phyloP scores from a whole-genome alignment of 2,797 vertebrate species.

The Lepilemur septentrionalis region DNA sequence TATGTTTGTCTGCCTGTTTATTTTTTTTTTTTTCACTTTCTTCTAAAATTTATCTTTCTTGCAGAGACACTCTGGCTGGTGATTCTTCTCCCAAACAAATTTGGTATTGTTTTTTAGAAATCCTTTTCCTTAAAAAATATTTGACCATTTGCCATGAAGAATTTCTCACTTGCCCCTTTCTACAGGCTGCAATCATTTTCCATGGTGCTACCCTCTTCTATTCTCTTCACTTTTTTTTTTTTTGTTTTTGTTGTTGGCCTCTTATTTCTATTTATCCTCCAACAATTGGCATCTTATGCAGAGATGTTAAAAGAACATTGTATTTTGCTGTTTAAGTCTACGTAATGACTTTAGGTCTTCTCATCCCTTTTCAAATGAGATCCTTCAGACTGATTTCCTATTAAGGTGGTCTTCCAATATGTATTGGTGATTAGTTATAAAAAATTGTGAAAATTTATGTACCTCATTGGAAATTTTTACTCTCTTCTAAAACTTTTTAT shows the following conservation, averaged over 20 bases:
- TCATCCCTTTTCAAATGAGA: background rate
- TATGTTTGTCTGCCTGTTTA: too few relatives aligned
- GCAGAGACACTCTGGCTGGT: too few relatives aligned
- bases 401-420: background rate
- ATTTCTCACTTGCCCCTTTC: background rate
- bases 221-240: background rate
- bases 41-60: too few relatives aligned
- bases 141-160: background rate
- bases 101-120: constrained; percentile 2
- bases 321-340: background rate
- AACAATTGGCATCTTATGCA: background rate
- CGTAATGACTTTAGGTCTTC: background rate
- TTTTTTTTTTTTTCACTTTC: too few relatives aligned
- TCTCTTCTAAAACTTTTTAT: background rate
- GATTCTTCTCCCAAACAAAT: too few relatives aligned
- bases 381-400: background rate
- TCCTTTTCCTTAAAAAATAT: background rate
- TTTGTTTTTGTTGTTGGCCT: background rate
- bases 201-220: background rate
- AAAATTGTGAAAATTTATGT: background rate
- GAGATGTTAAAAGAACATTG: background rate
- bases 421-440: background rate
- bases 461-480: background rate
- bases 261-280: background rate
- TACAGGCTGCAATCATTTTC: background rate